phyloP scores from a whole-genome alignment of 2,888 invertebrate genomes.

The Scaptomyza tumidula region DNA sequence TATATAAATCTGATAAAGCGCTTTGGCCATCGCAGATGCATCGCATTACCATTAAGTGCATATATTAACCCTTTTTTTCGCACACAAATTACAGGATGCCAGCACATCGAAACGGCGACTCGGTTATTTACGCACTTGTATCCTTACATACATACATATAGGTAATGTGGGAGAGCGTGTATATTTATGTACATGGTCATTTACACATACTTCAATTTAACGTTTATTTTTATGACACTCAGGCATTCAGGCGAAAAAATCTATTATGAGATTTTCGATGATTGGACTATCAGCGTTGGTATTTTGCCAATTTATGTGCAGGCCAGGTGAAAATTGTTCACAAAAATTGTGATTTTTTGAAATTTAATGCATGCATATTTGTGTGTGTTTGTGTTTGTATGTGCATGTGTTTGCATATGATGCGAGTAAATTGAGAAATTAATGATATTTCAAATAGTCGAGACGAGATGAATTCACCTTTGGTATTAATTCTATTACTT shows the following conservation, averaged over 20 bases:
- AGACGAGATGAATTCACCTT: background rate
- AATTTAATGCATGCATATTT: background rate
- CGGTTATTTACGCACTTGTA: constrained; percentile 24
- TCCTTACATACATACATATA: background rate
- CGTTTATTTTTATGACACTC: constrained; percentile 47
- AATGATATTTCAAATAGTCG: constrained; percentile 22
- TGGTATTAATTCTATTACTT: background rate
- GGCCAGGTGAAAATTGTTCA: constrained; percentile 49
- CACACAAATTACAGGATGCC: constrained; percentile 27
- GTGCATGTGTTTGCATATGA: background rate
- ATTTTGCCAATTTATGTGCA: constrained; percentile 48
- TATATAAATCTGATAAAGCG: constrained; percentile 70
- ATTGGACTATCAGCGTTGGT: constrained; percentile 51
- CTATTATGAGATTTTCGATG: constrained; percentile 41
- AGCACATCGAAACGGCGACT: background rate
- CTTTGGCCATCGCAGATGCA: constrained; percentile 59
- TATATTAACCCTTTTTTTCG: constrained; percentile 67
- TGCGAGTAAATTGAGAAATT: constrained; percentile 21
- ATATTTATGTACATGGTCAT: constrained; percentile 35
- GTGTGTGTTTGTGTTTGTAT: background rate
- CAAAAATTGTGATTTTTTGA: constrained; percentile 15
- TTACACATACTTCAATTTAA: constrained; percentile 55
- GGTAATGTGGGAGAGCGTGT: background rate
- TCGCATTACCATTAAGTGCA: constrained; percentile 74
- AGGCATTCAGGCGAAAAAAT: constrained; percentile 35